Percentiles rank a stretch among this genome's conserved stretches.
Evolutionary conservation across 2,797 vertebrate genomes (phyloP).

Genomic region (Phoeniculus purpureus): DNA sequence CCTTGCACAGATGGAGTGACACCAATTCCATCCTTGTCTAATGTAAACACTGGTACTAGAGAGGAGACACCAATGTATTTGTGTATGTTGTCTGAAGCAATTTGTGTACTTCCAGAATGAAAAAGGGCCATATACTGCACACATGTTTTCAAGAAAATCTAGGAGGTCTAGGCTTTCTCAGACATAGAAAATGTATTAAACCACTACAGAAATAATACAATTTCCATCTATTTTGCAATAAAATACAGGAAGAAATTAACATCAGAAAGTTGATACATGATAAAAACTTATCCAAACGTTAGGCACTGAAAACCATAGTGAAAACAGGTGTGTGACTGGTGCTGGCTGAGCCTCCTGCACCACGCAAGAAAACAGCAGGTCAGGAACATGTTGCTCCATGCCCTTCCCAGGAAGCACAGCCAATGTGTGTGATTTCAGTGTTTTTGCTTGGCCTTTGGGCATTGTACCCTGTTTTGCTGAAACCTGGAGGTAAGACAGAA

Average conservation of each 20-base stretch:
- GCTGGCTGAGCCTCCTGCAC: background rate
- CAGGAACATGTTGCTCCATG: background rate
- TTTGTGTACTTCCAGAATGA: background rate
- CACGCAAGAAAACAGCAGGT: background rate
- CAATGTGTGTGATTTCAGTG: fast-evolving
- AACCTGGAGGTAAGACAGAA: too few relatives aligned
- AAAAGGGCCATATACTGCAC: background rate
- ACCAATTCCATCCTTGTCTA: background rate
- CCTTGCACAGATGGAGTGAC: fast-evolving
- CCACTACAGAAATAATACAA: fast-evolving
- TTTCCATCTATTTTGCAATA: background rate
- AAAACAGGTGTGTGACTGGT: background rate
- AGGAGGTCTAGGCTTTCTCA: too few relatives aligned
- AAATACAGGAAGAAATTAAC: background rate
- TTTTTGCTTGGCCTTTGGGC: fast-evolving
- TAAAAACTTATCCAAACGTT: background rate
- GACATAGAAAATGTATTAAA: background rate
- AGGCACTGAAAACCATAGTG: fast-evolving
- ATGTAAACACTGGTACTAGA: background rate
- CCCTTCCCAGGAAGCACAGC: background rate
- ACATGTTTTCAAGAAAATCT: background rate
- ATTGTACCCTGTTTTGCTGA: background rate
- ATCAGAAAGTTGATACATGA: background rate
- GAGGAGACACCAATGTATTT: background rate
- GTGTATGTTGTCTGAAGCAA: background rate